These are phyloP conservation scores for Anas platyrhynchos DNA, from an alignment of 2,113 vertebrate species.

Conservation along the genomic window DNA sequence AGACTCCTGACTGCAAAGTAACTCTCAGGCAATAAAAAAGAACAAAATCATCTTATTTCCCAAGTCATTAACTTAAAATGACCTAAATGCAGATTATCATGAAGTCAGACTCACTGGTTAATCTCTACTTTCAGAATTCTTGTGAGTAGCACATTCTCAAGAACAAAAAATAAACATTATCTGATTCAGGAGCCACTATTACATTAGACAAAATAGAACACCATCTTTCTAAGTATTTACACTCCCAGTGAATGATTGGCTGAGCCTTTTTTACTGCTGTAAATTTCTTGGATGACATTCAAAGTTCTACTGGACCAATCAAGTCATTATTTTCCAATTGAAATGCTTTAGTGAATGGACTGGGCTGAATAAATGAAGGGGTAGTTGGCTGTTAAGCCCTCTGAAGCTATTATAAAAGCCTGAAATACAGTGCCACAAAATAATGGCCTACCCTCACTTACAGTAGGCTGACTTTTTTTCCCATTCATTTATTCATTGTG, in stretches of 20 bases:
- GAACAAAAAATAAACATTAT: not conserved
- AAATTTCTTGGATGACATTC: constrained; percentile 38
- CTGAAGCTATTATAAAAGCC: constrained; percentile 13
- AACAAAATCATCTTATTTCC: not conserved
- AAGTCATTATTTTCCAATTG: constrained; percentile 42
- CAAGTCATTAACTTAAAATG: not conserved
- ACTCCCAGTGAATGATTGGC: not conserved
- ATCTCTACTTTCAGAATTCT: not conserved
- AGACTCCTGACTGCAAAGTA: not conserved
- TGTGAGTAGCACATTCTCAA: not conserved
- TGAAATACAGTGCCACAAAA: not conserved
- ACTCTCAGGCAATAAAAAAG: not conserved
- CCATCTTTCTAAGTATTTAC: constrained; percentile 33
- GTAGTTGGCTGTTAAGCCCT: not conserved
- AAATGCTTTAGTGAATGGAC: constrained; percentile 39
- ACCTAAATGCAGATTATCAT: not conserved
- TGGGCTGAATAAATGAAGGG: not conserved
- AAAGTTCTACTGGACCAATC: constrained; percentile 28
- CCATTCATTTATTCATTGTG: constrained; percentile 26
- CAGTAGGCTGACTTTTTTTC: not conserved
- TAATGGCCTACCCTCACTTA: not conserved
- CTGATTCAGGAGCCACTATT: not conserved
- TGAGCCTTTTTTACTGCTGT: constrained; percentile 30
- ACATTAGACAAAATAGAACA: not conserved
- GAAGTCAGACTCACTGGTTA: not conserved